These are phyloP conservation scores for Diuraphis noxia DNA, from an alignment of 1,140 invertebrate genomes.

Conservation along the genomic window DNA sequence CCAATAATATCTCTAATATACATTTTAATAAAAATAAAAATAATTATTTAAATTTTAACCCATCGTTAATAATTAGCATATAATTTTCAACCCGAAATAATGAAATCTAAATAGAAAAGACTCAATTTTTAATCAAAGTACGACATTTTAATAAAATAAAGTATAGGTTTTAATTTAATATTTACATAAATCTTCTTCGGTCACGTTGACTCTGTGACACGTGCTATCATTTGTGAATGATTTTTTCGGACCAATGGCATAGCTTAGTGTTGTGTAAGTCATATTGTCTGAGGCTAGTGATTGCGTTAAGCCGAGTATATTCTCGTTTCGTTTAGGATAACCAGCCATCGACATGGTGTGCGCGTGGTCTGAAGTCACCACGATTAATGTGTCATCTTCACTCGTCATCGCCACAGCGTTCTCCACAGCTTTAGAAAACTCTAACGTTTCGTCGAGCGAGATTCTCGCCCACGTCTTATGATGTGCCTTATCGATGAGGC, in stretches of 20 bases:
- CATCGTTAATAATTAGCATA: too few species aligned
- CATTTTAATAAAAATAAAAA: too few species aligned
- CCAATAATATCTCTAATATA: background rate
- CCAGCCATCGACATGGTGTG: conserved; percentile 69
- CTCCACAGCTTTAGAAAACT: conserved; percentile 69
- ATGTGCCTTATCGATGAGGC: conserved; percentile 69
- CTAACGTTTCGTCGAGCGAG: conserved; percentile 71
- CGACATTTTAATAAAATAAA: background rate
- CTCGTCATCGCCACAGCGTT: conserved; percentile 43
- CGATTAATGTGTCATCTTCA: conserved; percentile 66
- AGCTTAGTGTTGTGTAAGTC: conserved; percentile 73
- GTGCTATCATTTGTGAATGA: conserved; percentile 61
- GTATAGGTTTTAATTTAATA: conserved; percentile 59
- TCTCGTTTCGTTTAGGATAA: conserved; percentile 71
- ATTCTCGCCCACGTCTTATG: conserved; percentile 68
- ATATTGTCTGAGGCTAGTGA: conserved; percentile 63
- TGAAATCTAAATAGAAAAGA: background rate
- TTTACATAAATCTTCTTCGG: conserved; percentile 58
- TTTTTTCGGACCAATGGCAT: conserved; percentile 72
- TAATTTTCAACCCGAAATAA: background rate
- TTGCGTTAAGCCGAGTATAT: conserved; percentile 65
- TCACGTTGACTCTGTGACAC: background rate
- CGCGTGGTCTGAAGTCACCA: conserved; percentile 71
- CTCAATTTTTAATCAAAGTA: background rate
- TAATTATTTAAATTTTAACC: too few species aligned